Conservation (phyloP, 92 coral and sea anemone species). For the Epizoanthus rinbou region DNA sequence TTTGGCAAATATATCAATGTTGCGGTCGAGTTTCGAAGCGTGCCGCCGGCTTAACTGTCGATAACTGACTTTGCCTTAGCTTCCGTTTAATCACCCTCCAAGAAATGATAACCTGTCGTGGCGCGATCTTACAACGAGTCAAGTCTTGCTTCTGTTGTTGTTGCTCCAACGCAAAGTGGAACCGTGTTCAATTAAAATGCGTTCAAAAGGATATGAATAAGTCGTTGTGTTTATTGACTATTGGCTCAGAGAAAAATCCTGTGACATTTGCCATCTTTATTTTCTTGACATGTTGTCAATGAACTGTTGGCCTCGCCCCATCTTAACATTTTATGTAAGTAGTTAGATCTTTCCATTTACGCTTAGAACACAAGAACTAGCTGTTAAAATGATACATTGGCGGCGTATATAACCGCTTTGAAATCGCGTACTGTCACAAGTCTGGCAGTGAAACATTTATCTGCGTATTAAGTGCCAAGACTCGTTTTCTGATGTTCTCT, state of each 20-base stretch:
- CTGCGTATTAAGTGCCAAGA: neutral
- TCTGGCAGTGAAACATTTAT: neutral
- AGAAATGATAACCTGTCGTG: slow-evolving; percentile 42
- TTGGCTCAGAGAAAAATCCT: slow-evolving; percentile 41
- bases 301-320: slow-evolving; percentile 20
- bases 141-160: neutral
- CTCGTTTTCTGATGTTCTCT: neutral
- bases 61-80: slow-evolving; percentile 41
- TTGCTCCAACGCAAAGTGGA: slow-evolving; percentile 21
- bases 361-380: slow-evolving; percentile 4
- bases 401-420: slow-evolving; percentile 4
- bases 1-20: slow-evolving; percentile 17
- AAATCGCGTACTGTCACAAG: neutral
- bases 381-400: slow-evolving; percentile 26
- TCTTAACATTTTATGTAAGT: slow-evolving; percentile 21
- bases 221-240: slow-evolving; percentile 40
- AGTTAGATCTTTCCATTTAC: slow-evolving; percentile 12
- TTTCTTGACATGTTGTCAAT: slow-evolving; percentile 43
- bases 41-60: slow-evolving; percentile 11
- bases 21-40: slow-evolving; percentile 31
- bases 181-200: slow-evolving; percentile 39
- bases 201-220: slow-evolving; percentile 46
- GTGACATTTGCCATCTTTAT: slow-evolving; percentile 35
- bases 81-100: slow-evolving; percentile 71
- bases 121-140: slow-evolving; percentile 17